Base-by-base conservation (phyloP, 2,113 vertebrate species). In the Megaceryle torquata region DNA sequence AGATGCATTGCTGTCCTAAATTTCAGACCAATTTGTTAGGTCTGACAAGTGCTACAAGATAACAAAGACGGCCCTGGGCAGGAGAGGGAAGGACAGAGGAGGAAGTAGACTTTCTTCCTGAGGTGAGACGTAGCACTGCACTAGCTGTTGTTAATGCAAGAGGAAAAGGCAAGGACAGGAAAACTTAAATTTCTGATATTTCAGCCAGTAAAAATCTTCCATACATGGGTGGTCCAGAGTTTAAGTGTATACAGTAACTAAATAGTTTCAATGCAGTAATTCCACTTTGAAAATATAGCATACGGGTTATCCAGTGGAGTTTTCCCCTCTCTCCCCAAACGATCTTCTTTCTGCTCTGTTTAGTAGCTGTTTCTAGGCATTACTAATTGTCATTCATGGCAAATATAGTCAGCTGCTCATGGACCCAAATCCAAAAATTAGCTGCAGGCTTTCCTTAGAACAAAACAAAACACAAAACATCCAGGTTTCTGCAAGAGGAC, bases 321-420 rank as follows among this genome's bases (percentile, higher is more conserved):
- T 65, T 72, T 65, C 25, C 4, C 1, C 2, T 28, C 17, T 54
- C 67, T 88, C 70, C 83, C 77, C 33, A 91, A 77, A 71, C 1
- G 2, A 79, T 71, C 90, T 56, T 93, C 68, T 82, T 95, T 97
- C 77, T 96, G 92, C 80, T 97, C 88, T 89, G 90, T 89, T 96
- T 95, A 91, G 67, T 82, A 86, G 63, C 56, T 96, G 44, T 94
- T 95, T 90, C 82, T 93, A 94, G 76, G 86, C 88, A 72, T 86
- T 70, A 81, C 41, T 95, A 82, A 93, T 91, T 88, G 60, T 69
- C 71, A 90, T 88, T 89, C 41, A 44, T 14, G 50, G 68, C 28
- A 91, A 91, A 79, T 2, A 1, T 8, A 81, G 46, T 89, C 95
- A 95, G 78, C 77, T 91, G 84, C 53, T 95, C 60, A 22, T 16